Conservation (phyloP, 2,113 vertebrate genomes). For the Scytalopus superciliaris region DNA sequence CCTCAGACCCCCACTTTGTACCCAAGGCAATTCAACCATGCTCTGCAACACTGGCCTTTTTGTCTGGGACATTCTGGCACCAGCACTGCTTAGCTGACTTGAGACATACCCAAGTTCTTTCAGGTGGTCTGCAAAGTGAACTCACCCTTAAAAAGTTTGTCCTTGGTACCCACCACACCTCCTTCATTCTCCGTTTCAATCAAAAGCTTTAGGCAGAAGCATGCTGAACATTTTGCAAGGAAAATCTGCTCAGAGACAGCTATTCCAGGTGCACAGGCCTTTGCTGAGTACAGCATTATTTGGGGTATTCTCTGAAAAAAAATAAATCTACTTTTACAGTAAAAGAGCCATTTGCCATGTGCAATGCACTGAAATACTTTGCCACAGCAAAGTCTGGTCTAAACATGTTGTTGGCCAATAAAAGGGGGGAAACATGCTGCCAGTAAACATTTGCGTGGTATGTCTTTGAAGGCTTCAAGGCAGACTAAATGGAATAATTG, state of each 20-base stretch:
- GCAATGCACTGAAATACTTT: constrained; percentile 48
- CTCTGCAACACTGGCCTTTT: constrained; percentile 42
- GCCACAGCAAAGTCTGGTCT: constrained; percentile 68
- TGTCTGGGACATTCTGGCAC: neutral
- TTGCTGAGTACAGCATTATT: constrained; percentile 58
- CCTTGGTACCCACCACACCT: neutral
- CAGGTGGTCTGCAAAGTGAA: constrained; percentile 30
- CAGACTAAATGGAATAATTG: constrained; percentile 69
- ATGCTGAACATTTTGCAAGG: neutral
- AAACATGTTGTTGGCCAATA: constrained; percentile 67
- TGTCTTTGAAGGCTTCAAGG: constrained; percentile 71
- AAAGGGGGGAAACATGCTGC: constrained; percentile 60
- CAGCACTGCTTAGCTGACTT: neutral
- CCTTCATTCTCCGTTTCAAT: neutral
- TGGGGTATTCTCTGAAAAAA: constrained; percentile 6
- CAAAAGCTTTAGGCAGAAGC: neutral
- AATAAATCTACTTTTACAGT: constrained; percentile 16
- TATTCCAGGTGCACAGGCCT: constrained; percentile 48
- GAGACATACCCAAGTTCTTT: neutral
- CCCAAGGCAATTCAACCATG: neutral
- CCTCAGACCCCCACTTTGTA: neutral
- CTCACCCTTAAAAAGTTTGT: neutral
- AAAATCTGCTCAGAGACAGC: constrained; percentile 26
- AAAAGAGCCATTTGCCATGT: constrained; percentile 60
- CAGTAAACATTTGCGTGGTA: constrained; percentile 71